Conservation (phyloP, 2,113 vertebrate species). For the Patagioenas fasciata region DNA sequence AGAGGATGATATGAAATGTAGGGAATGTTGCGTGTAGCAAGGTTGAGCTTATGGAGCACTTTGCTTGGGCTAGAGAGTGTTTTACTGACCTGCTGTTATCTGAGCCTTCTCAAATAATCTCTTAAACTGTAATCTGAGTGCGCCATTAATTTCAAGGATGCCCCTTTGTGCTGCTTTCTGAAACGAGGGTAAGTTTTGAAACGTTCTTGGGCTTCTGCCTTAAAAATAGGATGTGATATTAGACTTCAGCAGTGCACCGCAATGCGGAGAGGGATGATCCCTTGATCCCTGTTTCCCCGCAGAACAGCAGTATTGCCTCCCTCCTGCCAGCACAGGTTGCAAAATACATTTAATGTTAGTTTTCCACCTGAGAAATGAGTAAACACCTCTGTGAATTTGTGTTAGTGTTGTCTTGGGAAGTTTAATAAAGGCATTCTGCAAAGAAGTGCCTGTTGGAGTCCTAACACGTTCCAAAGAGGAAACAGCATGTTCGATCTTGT, state of each 20-base stretch:
- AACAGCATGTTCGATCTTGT: conserved; percentile 18
- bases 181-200: background rate
- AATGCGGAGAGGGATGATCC: background rate
- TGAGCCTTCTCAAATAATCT: background rate
- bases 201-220: background rate
- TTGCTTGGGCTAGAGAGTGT: rapidly evolving
- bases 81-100: background rate
- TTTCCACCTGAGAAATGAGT: background rate
- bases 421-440: background rate
- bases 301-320: background rate
- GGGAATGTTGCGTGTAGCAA: rapidly evolving
- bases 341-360: background rate
- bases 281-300: background rate
- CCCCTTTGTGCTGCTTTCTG: background rate
- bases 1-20: rapidly evolving
- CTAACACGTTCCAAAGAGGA: background rate
- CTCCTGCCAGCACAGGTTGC: background rate
- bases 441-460: background rate
- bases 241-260: background rate
- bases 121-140: background rate
- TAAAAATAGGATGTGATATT: rapidly evolving
- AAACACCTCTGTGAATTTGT: background rate
- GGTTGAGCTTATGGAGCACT: background rate
- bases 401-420: rapidly evolving
- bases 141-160: background rate